phyloP scores from a whole-genome alignment of 1,140 invertebrate genomes.

The Drosophila setifemur region DNA sequence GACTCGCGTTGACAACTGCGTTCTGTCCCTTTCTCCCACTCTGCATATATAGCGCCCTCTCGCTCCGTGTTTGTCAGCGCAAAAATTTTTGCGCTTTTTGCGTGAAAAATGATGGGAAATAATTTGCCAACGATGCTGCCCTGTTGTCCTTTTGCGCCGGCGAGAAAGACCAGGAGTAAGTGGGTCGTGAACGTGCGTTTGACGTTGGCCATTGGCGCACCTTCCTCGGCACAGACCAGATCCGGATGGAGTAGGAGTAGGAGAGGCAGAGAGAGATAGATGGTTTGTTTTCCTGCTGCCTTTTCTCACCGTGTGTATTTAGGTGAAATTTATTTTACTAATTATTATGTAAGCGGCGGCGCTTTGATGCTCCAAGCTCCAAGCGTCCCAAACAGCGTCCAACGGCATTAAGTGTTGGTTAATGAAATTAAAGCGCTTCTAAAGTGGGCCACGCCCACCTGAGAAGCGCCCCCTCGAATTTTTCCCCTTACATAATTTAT shows the following conservation, averaged over 20 bases:
- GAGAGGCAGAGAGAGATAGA: not conserved
- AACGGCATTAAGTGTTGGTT: slow-evolving; percentile 38
- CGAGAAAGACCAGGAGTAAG: slow-evolving; percentile 52
- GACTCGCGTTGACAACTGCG: slow-evolving; percentile 53
- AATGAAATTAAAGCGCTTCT: slow-evolving; percentile 70
- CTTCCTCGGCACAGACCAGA: slow-evolving; percentile 22
- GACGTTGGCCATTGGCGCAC: slow-evolving; percentile 62
- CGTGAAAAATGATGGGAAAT: slow-evolving; percentile 77
- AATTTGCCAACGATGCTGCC: slow-evolving; percentile 56
- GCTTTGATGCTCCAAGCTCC: slow-evolving; percentile 25
- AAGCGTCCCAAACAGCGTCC: not conserved
- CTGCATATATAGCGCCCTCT: slow-evolving; percentile 5
- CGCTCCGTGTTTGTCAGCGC: slow-evolving; percentile 26
- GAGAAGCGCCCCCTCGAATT: not conserved
- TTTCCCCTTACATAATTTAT: slow-evolving; percentile 29
- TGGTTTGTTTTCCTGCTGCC: slow-evolving; percentile 21
- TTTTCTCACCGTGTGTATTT: slow-evolving; percentile 53
- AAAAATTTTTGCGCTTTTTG: slow-evolving; percentile 67
- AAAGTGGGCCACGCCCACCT: slow-evolving; percentile 26
- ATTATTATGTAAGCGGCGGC: slow-evolving; percentile 72
- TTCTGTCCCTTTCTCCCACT: slow-evolving; percentile 5
- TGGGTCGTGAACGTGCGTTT: slow-evolving; percentile 69
- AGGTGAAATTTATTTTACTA: slow-evolving; percentile 79
- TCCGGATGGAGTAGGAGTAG: not conserved
- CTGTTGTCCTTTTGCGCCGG: slow-evolving; percentile 26